Evolutionary conservation across 1,140 invertebrate genomes (phyloP), one percentile per base, ranked within the genome.

Genomic region (Philaenus spumarius): DNA sequence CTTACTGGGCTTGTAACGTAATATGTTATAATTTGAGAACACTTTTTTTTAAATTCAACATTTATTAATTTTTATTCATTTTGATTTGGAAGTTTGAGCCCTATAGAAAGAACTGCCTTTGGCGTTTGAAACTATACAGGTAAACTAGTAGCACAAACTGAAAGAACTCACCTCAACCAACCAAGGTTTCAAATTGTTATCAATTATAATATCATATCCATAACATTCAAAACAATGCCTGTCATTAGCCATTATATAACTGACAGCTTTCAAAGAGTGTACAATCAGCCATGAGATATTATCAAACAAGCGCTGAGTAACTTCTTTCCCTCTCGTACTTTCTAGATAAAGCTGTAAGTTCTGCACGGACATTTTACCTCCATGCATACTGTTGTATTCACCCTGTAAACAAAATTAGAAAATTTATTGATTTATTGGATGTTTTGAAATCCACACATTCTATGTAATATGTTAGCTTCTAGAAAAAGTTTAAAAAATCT

Each of bases 311-410:
- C 83, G 85, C 69, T 92, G 88, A 0, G 88, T 93, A 0, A 93
- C 89, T 42, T 82, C 78, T 71, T 95, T 93, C 1, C 95, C 94
- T 45, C 88, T 76, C 0, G 92, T 95, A 50, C 92, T 90, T 74
- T 96, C 93, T 62, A 98, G 75, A 72, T 93, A 96, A 0, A 96
- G 71, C 24, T 89, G 79, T 52, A 98, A 75, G 78, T 96, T 95
- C 68, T 95, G 86, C 2, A 97, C 84, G 47, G 88, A 93, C 79
- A 95, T 84, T 77, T 98, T 98, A 0, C 94, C 94, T 3, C 95
- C 94, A 66, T 97, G 94, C 52, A 95, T 78, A 62, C 83, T 88
- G 71, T 97, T 97, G 67, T 98, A 98, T 68, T 97, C 94, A 14
- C 90, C 89, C 89, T 93, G 54, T 24, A 61, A 59, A 11, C 24